A percentile compares a stretch with the other conserved stretches of the same genome.
phyloP scores from a whole-genome alignment of 2,797 vertebrate genomes.

The Yasuhikotakia modesta region DNA sequence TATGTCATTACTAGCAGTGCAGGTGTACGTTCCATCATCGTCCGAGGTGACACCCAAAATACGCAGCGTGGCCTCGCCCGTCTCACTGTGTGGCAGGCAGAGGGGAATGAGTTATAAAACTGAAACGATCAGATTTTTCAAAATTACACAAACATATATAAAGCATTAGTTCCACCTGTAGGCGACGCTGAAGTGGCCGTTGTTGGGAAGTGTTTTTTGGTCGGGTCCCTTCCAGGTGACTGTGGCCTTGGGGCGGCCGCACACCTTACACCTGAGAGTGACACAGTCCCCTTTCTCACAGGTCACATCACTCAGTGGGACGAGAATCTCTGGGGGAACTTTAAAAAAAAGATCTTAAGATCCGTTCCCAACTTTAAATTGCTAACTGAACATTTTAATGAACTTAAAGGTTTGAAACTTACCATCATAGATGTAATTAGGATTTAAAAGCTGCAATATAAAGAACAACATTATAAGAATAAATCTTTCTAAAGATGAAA shows the following conservation, averaged over 20 bases:
- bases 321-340: slow-evolving; percentile 94
- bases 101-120: not conserved
- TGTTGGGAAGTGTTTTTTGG: slow-evolving; percentile 87
- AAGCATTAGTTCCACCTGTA: slow-evolving; percentile 79
- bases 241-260: slow-evolving; percentile 88
- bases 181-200: slow-evolving; percentile 88
- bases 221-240: slow-evolving; percentile 93
- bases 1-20: slow-evolving; percentile 91
- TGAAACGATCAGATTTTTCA: not conserved
- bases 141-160: too few relatives aligned
- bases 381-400: not conserved
- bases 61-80: slow-evolving; percentile 90
- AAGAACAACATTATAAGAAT: slow-evolving; percentile 42
- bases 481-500: not conserved
- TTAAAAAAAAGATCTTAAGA: slow-evolving; percentile 6
- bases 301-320: slow-evolving; percentile 90
- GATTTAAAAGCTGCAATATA: slow-evolving; percentile 93
- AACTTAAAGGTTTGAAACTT: slow-evolving; percentile 64
- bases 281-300: slow-evolving; percentile 94
- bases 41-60: slow-evolving; percentile 86
- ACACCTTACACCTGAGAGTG: slow-evolving; percentile 92
- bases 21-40: slow-evolving; percentile 93
- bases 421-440: slow-evolving; percentile 98
- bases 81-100: slow-evolving; percentile 77
- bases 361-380: not conserved